Conservation (phyloP, 2,888 invertebrate species). For the Orthonevra nobilis region DNA sequence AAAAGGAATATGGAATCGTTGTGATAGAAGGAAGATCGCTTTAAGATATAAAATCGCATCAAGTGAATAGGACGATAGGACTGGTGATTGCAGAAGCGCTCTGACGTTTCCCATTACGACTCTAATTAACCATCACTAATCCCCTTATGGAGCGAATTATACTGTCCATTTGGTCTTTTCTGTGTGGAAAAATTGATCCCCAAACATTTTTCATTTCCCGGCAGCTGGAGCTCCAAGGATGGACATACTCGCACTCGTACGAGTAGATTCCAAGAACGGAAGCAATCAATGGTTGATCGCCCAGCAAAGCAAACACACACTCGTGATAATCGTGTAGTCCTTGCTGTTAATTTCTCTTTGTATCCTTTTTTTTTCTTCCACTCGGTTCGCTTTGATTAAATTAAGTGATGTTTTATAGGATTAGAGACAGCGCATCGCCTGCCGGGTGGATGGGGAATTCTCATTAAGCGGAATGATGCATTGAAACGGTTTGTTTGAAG, state of each 20-base stretch:
- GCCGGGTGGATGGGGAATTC: slow-evolving; percentile 8
- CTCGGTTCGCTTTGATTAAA: slow-evolving; percentile 60
- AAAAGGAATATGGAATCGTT: background rate
- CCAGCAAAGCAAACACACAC: slow-evolving; percentile 25
- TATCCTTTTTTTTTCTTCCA: slow-evolving; percentile 21
- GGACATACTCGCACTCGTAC: background rate
- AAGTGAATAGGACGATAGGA: background rate
- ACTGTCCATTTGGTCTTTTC: slow-evolving; percentile 36
- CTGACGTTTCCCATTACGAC: slow-evolving; percentile 56
- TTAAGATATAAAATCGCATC: slow-evolving; percentile 6
- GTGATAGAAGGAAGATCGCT: slow-evolving; percentile 3
- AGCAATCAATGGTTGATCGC: slow-evolving; percentile 62
- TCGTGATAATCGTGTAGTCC: background rate
- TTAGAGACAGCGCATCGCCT: slow-evolving; percentile 38
- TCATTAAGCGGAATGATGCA: slow-evolving; percentile 56
- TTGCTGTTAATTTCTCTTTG: slow-evolving; percentile 40
- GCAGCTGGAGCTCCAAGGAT: background rate
- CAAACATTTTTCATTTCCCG: slow-evolving; percentile 41
- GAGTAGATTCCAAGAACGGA: slow-evolving; percentile 6
- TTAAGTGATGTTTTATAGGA: slow-evolving; percentile 65
- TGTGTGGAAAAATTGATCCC: slow-evolving; percentile 52
- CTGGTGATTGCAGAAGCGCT: background rate
- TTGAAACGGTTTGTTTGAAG: slow-evolving; percentile 40
- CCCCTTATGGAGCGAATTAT: slow-evolving; percentile 56
- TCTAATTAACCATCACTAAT: slow-evolving; percentile 69